These are phyloP conservation scores for Daboia siamensis DNA, from an alignment of 2,113 vertebrate genomes.

Conservation along the genomic window DNA sequence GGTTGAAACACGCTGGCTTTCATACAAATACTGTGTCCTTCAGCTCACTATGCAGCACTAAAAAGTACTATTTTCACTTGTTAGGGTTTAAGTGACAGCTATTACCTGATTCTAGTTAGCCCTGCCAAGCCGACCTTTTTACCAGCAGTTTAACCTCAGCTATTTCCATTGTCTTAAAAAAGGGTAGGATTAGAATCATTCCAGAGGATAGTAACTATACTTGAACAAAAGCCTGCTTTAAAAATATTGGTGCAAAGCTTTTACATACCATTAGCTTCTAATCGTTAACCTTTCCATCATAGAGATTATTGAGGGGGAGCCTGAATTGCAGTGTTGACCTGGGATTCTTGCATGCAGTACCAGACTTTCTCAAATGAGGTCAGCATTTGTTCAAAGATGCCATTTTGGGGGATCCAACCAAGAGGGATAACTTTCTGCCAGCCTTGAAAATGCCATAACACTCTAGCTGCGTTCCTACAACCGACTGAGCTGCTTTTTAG, in stretches of 20 bases:
- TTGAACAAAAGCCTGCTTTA: neutral
- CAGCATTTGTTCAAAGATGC: slow-evolving; percentile 1
- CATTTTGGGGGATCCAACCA: neutral
- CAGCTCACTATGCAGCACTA: neutral
- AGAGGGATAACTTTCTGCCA: neutral
- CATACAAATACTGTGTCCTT: neutral
- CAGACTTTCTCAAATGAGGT: slow-evolving; percentile 3
- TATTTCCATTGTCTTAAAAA: neutral
- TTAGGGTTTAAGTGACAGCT: neutral
- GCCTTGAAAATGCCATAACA: neutral
- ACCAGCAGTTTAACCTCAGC: too few relatives aligned
- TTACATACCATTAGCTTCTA: neutral
- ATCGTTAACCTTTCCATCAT: neutral
- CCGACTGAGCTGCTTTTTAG: neutral
- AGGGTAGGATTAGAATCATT: neutral
- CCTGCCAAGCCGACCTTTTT: neutral
- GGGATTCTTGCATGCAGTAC: neutral
- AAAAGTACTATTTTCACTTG: neutral
- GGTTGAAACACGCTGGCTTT: neutral
- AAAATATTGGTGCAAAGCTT: neutral
- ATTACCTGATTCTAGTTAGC: neutral
- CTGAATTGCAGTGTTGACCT: neutral
- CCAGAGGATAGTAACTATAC: neutral
- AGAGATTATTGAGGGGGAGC: neutral
- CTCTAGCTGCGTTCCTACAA: neutral